These are phyloP conservation scores for Buathra laborator DNA, from an alignment of 2,888 invertebrate species.

Conservation along the genomic window DNA sequence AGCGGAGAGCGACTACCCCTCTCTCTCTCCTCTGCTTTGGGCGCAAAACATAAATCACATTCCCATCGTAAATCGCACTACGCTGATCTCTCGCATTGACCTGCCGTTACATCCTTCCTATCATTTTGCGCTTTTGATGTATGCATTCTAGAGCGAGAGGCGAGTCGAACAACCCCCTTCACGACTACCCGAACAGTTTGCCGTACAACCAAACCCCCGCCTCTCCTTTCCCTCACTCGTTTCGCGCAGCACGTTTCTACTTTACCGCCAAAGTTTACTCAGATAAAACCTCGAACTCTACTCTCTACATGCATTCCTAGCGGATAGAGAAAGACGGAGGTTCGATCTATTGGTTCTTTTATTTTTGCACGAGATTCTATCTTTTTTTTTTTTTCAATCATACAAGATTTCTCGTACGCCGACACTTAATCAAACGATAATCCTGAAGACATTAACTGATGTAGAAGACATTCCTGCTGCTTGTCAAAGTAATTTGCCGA, in stretches of 20 bases:
- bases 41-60: slow-evolving; percentile 65
- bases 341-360: neutral
- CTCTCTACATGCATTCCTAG: slow-evolving; percentile 7
- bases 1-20: slow-evolving; percentile 6
- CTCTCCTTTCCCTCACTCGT: neutral
- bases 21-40: slow-evolving; percentile 17
- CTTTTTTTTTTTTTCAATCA: neutral
- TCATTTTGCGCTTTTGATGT: slow-evolving; percentile 68
- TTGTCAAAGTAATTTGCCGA: too few species aligned
- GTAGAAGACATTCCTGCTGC: too few species aligned
- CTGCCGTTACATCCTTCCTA: slow-evolving; percentile 70
- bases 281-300: slow-evolving; percentile 53
- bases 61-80: slow-evolving; percentile 67
- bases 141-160: slow-evolving; percentile 60
- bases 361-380: neutral
- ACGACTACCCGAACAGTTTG: slow-evolving; percentile 34
- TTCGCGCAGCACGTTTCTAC: slow-evolving; percentile 54
- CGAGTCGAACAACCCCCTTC: slow-evolving; percentile 40
- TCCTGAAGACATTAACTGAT: too few species aligned
- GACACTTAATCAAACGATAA: neutral
- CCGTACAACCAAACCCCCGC: slow-evolving; percentile 2
- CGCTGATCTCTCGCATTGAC: slow-evolving; percentile 68
- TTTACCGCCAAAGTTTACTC: slow-evolving; percentile 60
- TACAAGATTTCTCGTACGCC: neutral
- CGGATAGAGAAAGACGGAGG: slow-evolving; percentile 46